Conservation (phyloP, 2,888 invertebrate genomes). For the Rhagophthalmus giganteus region DNA sequence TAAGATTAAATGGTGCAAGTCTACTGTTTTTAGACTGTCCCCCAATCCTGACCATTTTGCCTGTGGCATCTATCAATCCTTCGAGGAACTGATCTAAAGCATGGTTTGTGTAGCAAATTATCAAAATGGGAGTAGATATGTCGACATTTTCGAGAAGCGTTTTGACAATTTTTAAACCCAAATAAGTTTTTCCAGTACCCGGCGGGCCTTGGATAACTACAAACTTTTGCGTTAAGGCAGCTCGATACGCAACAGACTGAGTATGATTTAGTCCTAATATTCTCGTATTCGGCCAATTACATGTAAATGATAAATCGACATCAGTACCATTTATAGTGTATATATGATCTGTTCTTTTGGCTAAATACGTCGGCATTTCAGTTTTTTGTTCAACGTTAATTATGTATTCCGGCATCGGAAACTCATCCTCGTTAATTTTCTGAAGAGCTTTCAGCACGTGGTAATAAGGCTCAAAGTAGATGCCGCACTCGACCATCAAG, state of each 20-base stretch:
- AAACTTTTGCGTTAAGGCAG: conserved; percentile 72
- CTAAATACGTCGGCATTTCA: conserved; percentile 53
- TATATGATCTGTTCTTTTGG: conserved; percentile 11
- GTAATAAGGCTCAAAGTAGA: conserved; percentile 81
- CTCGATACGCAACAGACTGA: conserved; percentile 68
- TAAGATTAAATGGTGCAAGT: conserved; percentile 60
- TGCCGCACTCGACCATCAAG: conserved; percentile 74
- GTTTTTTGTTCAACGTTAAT: conserved; percentile 57
- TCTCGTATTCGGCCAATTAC: conserved; percentile 56
- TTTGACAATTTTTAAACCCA: conserved; percentile 75
- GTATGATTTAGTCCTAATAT: conserved; percentile 64
- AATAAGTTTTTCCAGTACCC: conserved; percentile 83
- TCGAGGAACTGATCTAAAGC: conserved; percentile 85
- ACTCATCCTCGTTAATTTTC: conserved; percentile 57
- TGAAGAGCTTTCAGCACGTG: conserved; percentile 72
- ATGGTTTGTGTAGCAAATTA: conserved; percentile 85
- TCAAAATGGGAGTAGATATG: conserved; percentile 63
- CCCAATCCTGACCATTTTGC: conserved; percentile 69
- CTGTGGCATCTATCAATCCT: conserved; percentile 63
- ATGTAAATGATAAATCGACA: not conserved
- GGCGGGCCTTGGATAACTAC: conserved; percentile 85
- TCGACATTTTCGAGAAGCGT: conserved; percentile 64
- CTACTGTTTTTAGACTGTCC: conserved; percentile 66
- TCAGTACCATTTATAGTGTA: not conserved
- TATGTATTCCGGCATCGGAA: conserved; percentile 72